Evolutionary conservation across 2,888 invertebrate genomes (phyloP), one percentile per base, ranked within the genome.

Genomic region (Melinopterus prodromus): DNA sequence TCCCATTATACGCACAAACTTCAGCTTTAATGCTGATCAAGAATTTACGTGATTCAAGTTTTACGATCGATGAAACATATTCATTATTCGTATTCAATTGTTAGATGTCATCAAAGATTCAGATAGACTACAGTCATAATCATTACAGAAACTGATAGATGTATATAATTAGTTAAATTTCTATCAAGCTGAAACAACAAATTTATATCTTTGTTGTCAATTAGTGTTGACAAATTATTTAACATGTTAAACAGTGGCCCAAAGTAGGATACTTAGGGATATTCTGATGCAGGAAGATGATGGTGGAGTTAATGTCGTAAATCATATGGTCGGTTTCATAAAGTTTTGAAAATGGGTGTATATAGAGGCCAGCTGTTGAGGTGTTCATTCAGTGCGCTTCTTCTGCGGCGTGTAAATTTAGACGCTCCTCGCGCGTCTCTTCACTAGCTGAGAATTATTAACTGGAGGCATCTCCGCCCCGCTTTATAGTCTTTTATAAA

Each of bases 401-500:
- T 35, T 74, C 74, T 74, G 74, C 26, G 36, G 36, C 36, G 74
- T 35, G 74, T 74, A 74, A 74, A 74, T 74, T 74, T 74, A 74
- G 74, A 74, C 35, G n/a, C n/a, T 37, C 36, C 74, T 37, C 35
- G n/a, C 36, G 74, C 15, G 37, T 74, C 74, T 74, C 74, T 74
- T 37, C 71, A 15, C 71, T 26, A 74, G 74, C 37, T 9, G 74
- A 74, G 74, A 74, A 74, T 74, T 74, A 74, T 74, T 74, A 74
- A 74, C 74, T 74, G 74, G 36, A n/a, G 37, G 74, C 74, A 74
- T 74, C 74, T 74, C 74, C 74, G 74, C 74, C 74, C 74, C 74
- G 74, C 74, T 74, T 74, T 74, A 74, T 74, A 74, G 74, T 74
- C 74, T 74, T 74, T 74, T 74, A 74, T 74, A 74, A 74, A 74